Base-by-base conservation (phyloP, 2,113 vertebrate genomes). In the Trogon surrucura region DNA sequence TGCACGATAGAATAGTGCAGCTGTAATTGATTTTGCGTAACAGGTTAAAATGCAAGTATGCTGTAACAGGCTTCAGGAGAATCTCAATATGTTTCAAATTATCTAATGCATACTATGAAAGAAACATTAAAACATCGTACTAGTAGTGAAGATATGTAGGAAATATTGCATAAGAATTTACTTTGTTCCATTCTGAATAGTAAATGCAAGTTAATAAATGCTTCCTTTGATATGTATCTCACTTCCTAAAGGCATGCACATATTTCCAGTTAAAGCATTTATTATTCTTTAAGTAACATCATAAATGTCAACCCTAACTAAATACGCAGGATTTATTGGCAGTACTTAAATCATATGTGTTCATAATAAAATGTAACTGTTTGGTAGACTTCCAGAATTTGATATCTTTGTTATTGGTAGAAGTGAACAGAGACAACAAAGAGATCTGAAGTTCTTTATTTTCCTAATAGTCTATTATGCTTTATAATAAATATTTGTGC, bases 361-460 rank as follows among this genome's bases (percentile, higher is more conserved):
- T 96, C 79, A 7, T 96, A 93, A 91, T 89, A 80, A 84, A 91
- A 75, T 41, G 13, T 36, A 81, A 79, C 77, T 91, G 66, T 62
- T 74, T 93, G 93, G 89, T 96, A 94, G 83, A n/a, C 32, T 92
- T 95, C 88, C 91, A 96, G 88, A 69, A 92, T 34, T 53, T 91
- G 75, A 65, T 95, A 61, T 62, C 77, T 92, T 79, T 83, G 14
- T 94, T 93, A 92, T 86, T 72, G 14, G 17, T 67, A 50, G 69
- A 95, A 47, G 50, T 54, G 80, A 96, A 75, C n/a, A 81, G 85
- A 70, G 85, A 32, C 72, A 91, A 86, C 69, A 81, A 45, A 87
- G 67, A 80, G 38, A 81, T 64, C 36, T 16, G 23, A 71, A 80
- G 30, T 79, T 84, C 30, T 90, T 78, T 4, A 20, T 87, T 94